Evolutionary conservation across 2,888 invertebrate species (phyloP).

Genomic region (Brachynemurus nebulosus): DNA sequence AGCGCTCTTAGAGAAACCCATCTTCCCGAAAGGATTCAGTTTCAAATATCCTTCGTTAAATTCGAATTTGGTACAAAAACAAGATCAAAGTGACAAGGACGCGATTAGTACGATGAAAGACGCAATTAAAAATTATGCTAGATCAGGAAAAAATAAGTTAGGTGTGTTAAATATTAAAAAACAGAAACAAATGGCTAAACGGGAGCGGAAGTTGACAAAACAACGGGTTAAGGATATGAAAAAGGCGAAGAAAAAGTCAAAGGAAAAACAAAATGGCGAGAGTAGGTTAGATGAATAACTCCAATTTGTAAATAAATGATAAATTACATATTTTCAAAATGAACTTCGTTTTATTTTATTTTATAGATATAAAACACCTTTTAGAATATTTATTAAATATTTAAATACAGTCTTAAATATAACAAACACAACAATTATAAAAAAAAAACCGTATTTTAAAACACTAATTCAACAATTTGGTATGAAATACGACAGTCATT

Average conservation of each 20-base stretch:
- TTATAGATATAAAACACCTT: too few species aligned
- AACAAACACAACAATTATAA: too few species aligned
- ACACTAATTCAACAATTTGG: too few species aligned
- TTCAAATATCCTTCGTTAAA: slow-evolving; percentile 41
- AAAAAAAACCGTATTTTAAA: too few species aligned
- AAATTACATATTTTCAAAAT: too few species aligned
- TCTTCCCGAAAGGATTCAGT: slow-evolving; percentile 55
- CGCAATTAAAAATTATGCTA: slow-evolving; percentile 29
- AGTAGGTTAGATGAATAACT: not conserved
- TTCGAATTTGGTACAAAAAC: slow-evolving; percentile 20
- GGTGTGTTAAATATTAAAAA: slow-evolving; percentile 3
- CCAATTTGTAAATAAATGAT: not conserved
- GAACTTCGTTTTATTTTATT: too few species aligned
- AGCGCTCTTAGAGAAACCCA: slow-evolving; percentile 38
- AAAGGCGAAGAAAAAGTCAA: slow-evolving; percentile 8
- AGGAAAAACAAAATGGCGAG: not conserved
- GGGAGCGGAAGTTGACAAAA: not conserved
- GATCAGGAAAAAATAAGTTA: slow-evolving; percentile 11
- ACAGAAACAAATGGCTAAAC: not conserved
- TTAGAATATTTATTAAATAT: too few species aligned
- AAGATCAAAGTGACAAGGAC: slow-evolving; percentile 25
- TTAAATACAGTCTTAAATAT: too few species aligned
- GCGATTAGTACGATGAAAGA: slow-evolving; percentile 43
- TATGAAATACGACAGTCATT: too few species aligned
- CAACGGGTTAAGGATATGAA: not conserved